A percentile compares a stretch with the other conserved stretches of the same genome.
Conservation (phyloP, 2,888 invertebrate genomes). For the Platycheirus albimanus region DNA sequence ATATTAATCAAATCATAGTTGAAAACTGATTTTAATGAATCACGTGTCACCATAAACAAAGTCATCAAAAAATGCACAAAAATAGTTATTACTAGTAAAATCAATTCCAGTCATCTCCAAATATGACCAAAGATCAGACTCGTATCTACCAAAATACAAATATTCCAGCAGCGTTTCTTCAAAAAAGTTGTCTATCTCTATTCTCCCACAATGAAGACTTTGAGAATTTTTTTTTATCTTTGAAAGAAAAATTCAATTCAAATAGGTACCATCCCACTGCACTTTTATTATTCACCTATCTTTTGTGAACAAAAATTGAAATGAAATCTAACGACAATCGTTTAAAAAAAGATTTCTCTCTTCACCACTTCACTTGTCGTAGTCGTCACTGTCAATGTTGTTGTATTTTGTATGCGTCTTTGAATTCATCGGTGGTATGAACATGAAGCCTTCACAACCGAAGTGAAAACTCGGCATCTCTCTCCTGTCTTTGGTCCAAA, state of each 20-base stretch:
- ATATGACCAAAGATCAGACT: no score
- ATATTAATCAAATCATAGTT: no score
- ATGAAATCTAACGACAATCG: conserved; percentile 13
- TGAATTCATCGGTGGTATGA: conserved; percentile 42
- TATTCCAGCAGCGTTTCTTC: no score
- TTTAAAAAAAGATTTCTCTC: conserved; percentile 48
- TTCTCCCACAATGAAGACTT: conserved; percentile 42
- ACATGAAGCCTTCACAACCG: conserved; percentile 23
- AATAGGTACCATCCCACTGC: conserved; percentile 46
- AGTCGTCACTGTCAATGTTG: conserved; percentile 24
- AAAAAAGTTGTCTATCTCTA: neutral
- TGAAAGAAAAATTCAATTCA: conserved; percentile 57
- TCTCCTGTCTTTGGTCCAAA: conserved; percentile 54
- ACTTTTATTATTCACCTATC: conserved; percentile 38
- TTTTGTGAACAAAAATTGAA: conserved; percentile 4
- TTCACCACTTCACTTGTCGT: conserved; percentile 57
- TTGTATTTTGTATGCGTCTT: conserved; percentile 37
- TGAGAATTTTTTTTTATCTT: conserved; percentile 17
- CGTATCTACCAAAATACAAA: no score
- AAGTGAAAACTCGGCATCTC: conserved; percentile 36
- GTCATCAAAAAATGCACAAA: conserved; percentile 45
- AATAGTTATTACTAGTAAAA: conserved; percentile 49
- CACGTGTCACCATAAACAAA: neutral
- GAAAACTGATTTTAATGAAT: no score
- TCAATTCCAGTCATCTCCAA: conserved; percentile 55